Evolutionary conservation across 2,113 vertebrate species (phyloP).

Genomic region (Pyxicephalus adspersus): DNA sequence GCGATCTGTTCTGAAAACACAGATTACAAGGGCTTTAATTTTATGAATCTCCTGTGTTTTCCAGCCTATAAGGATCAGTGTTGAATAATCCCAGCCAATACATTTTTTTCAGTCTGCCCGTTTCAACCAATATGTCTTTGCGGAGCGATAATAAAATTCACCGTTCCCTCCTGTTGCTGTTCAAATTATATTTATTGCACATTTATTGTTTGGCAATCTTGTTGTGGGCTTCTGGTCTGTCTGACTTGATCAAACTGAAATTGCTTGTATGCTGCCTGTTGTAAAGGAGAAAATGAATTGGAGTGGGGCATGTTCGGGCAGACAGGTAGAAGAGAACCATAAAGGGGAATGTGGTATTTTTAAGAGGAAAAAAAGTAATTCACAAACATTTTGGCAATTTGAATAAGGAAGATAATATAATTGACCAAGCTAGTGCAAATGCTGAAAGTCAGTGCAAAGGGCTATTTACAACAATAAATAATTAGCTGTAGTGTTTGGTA

Average conservation of each 20-base stretch:
- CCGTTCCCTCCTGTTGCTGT: constrained; percentile 43
- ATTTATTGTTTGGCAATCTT: constrained; percentile 50
- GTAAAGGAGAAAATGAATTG: constrained; percentile 39
- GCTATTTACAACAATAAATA: too few species aligned
- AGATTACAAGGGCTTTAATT: constrained; percentile 60
- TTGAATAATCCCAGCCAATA: constrained; percentile 44
- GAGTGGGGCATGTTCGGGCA: constrained; percentile 22
- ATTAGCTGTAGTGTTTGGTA: too few species aligned
- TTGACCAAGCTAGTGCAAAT: too few species aligned
- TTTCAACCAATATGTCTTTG: constrained; percentile 44
- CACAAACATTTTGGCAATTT: too few species aligned
- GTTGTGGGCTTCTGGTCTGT: constrained; percentile 26
- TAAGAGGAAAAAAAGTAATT: too few species aligned
- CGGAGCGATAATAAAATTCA: constrained; percentile 31
- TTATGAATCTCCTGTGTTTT: constrained; percentile 54
- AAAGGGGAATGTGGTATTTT: too few species aligned
- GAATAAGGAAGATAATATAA: too few species aligned
- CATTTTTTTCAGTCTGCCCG: constrained; percentile 28
- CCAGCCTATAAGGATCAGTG: constrained; percentile 46
- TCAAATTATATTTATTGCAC: constrained; percentile 44
- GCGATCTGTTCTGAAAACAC: constrained; percentile 56
- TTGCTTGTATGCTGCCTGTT: constrained; percentile 17
- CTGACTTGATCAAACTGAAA: constrained; percentile 33
- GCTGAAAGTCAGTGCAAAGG: too few species aligned
- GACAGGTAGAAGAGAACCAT: constrained; percentile 3